A percentile compares a stretch with the other conserved stretches of the same genome.
Conservation (phyloP, 2,113 vertebrate species). For the Neoarius graeffei region DNA sequence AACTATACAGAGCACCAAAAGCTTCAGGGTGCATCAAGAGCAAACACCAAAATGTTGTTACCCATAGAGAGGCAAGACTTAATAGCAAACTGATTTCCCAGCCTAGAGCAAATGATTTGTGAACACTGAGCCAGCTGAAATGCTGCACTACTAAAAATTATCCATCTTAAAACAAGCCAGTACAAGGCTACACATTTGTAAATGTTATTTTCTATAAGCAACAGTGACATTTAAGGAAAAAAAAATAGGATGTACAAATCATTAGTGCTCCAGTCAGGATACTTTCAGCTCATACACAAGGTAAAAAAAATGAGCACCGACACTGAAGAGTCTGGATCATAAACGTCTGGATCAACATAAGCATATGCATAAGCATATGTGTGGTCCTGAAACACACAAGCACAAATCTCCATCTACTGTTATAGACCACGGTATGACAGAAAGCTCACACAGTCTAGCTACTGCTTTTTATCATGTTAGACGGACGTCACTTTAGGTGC, state of each 20-base stretch:
- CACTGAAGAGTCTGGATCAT: constrained; percentile 19
- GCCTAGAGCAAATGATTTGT: constrained; percentile 3
- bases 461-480: constrained; percentile 14
- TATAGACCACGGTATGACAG: constrained; percentile 1
- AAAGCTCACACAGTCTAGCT: constrained; percentile 29
- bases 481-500: constrained; percentile 29
- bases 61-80: constrained; percentile 7
- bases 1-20: background rate
- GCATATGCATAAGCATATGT: constrained; percentile 4
- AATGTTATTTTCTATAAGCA: constrained; percentile 1
- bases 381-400: constrained; percentile 28
- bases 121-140: background rate
- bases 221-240: background rate
- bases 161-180: background rate
- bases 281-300: background rate
- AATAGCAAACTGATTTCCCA: constrained; percentile 11
- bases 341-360: constrained; percentile 47
- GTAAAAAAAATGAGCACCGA: constrained; percentile 20
- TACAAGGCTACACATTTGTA: constrained; percentile 1
- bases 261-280: background rate
- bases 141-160: background rate
- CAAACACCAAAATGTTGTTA: constrained; percentile 28
- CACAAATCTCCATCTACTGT: constrained; percentile 20
- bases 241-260: background rate
- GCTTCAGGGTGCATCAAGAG: constrained; percentile 1